These are phyloP conservation scores for Hylaeus volcanicus DNA, from an alignment of 1,140 invertebrate genomes.

Conservation along the genomic window DNA sequence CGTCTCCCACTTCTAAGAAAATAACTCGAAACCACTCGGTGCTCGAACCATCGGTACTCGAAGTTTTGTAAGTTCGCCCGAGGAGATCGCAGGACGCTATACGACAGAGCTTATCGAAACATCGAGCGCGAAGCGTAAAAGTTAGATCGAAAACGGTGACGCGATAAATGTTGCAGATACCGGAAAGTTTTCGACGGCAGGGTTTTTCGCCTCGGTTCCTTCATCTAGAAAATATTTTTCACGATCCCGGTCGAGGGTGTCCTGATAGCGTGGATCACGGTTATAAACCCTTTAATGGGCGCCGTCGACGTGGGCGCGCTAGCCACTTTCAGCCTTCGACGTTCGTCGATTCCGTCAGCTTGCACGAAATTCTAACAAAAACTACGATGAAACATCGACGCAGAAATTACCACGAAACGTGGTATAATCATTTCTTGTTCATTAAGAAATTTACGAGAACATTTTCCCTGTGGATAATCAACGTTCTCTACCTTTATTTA, in stretches of 20 bases:
- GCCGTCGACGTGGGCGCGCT: slow-evolving; percentile 1
- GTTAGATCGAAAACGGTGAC: slow-evolving; percentile 8
- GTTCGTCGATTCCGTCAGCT: slow-evolving; percentile 9
- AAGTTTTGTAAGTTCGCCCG: not conserved
- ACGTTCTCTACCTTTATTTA: no score
- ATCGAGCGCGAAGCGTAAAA: not conserved
- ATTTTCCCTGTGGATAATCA: no score
- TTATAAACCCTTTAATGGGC: slow-evolving; percentile 31
- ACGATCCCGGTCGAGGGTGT: not conserved
- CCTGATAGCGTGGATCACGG: slow-evolving; percentile 43
- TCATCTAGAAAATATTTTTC: slow-evolving; percentile 25
- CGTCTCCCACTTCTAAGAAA: not conserved
- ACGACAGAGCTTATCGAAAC: not conserved
- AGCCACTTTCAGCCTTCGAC: slow-evolving; percentile 36
- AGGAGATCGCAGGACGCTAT: not conserved
- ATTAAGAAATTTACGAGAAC: no score
- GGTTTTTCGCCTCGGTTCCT: not conserved
- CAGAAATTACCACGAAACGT: no score
- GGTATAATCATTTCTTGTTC: no score
- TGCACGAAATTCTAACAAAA: not conserved
- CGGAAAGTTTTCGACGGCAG: not conserved
- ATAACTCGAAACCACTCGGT: no score
- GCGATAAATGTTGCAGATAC: not conserved
- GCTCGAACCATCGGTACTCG: no score
- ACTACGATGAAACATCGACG: not conserved